These are phyloP conservation scores for Anguilla marmorata DNA, from an alignment of 2,797 vertebrate genomes.

Conservation along the genomic window DNA sequence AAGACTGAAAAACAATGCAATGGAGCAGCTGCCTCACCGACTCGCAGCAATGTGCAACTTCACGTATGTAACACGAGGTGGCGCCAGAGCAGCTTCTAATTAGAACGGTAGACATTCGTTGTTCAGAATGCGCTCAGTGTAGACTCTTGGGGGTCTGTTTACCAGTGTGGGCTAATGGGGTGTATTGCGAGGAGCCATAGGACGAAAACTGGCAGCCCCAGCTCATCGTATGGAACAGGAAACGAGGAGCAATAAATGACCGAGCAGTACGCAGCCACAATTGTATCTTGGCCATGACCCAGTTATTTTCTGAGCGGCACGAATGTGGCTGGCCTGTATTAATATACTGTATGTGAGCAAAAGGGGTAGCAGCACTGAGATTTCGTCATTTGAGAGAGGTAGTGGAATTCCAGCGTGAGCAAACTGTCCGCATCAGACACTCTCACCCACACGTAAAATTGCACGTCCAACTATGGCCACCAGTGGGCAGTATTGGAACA, in stretches of 20 bases:
- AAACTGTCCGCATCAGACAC: neutral
- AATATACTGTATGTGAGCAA: too few species aligned
- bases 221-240: neutral
- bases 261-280: neutral
- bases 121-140: too few species aligned
- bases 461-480: constrained; percentile 52
- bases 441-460: neutral
- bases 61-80: neutral
- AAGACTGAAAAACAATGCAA: too few species aligned
- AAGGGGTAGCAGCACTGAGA: too few species aligned
- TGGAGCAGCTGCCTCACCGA: neutral
- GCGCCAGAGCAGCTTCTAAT: neutral
- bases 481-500: constrained; percentile 57
- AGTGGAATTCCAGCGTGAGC: too few species aligned
- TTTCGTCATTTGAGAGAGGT: too few species aligned
- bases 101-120: too few species aligned
- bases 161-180: too few species aligned
- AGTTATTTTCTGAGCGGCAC: constrained; percentile 3
- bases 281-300: neutral
- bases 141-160: too few species aligned
- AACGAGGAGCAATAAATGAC: too few species aligned
- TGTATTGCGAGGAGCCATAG: too few species aligned
- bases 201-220: neutral
- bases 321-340: neutral
- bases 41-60: neutral